Evolutionary conservation across 2,113 vertebrate species (phyloP).

Genomic region (Gobio gobio): DNA sequence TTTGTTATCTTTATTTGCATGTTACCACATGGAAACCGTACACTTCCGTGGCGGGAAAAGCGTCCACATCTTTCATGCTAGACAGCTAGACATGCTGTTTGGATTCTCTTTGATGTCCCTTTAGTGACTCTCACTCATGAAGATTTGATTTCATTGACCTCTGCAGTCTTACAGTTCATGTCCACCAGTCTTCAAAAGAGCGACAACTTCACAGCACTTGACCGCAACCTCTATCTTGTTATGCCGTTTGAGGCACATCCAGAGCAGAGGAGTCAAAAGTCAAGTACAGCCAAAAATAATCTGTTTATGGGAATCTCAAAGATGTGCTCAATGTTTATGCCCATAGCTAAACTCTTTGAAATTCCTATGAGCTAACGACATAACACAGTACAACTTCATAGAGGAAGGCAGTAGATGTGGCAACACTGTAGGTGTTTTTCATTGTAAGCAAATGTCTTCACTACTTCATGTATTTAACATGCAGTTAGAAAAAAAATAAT

Average conservation of each 20-base stretch:
- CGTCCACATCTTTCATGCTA: neutral
- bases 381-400: conserved; percentile 1
- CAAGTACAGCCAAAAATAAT: conserved; percentile 52
- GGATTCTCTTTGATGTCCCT: conserved; percentile 22
- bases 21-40: conserved; percentile 11
- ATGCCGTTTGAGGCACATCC: conserved; percentile 65
- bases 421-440: neutral
- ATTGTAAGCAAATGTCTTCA: neutral
- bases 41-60: neutral
- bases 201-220: conserved; percentile 64
- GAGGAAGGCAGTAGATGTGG: neutral
- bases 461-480: neutral
- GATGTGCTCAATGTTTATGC: conserved; percentile 11
- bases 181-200: conserved; percentile 66
- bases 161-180: conserved; percentile 68
- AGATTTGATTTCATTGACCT: conserved; percentile 72
- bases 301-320: conserved; percentile 43
- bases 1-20: neutral
- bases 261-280: conserved; percentile 66
- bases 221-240: conserved; percentile 68
- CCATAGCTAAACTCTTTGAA: conserved; percentile 22
- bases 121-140: conserved; percentile 10
- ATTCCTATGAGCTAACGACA: conserved; percentile 14
- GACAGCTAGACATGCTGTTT: conserved; percentile 8
- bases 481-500: neutral